Conservation (phyloP, 2,797 vertebrate species). For the Astyanax mexicanus region DNA sequence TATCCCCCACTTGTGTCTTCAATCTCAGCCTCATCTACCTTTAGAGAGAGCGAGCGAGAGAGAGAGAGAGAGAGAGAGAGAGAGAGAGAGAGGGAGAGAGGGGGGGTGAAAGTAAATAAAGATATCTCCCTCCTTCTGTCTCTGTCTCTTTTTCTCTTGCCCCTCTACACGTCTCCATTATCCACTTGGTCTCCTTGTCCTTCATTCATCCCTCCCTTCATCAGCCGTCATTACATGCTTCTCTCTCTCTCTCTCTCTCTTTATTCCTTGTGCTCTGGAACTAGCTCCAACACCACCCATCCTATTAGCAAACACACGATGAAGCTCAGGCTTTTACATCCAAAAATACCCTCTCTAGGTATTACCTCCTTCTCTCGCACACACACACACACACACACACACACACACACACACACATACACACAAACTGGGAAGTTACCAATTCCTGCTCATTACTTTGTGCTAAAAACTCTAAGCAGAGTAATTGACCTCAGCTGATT, state of each 20-base stretch:
- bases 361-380: not conserved
- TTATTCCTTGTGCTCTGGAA: slow-evolving; percentile 23
- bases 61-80: not conserved
- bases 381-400: slow-evolving; percentile 6
- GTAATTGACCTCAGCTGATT: slow-evolving; percentile 39
- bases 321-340: not conserved
- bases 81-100: not conserved
- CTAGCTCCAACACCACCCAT: slow-evolving; percentile 1
- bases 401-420: slow-evolving; percentile 7
- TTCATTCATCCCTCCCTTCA: slow-evolving; percentile 5
- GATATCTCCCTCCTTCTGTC: slow-evolving; percentile 7
- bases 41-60: slow-evolving; percentile 2
- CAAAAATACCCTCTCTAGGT: not conserved
- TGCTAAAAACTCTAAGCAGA: slow-evolving; percentile 16
- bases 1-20: slow-evolving; percentile 45
- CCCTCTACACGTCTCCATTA: not conserved
- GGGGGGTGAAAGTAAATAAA: not conserved
- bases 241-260: not conserved
- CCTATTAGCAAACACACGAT: not conserved
- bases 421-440: slow-evolving; percentile 30
- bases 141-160: slow-evolving; percentile 1
- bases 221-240: not conserved
- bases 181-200: slow-evolving; percentile 1
- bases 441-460: slow-evolving; percentile 34
- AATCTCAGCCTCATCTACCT: slow-evolving; percentile 49